phyloP scores from a whole-genome alignment of 2,113 vertebrate species.

The Epinephelus lanceolatus region DNA sequence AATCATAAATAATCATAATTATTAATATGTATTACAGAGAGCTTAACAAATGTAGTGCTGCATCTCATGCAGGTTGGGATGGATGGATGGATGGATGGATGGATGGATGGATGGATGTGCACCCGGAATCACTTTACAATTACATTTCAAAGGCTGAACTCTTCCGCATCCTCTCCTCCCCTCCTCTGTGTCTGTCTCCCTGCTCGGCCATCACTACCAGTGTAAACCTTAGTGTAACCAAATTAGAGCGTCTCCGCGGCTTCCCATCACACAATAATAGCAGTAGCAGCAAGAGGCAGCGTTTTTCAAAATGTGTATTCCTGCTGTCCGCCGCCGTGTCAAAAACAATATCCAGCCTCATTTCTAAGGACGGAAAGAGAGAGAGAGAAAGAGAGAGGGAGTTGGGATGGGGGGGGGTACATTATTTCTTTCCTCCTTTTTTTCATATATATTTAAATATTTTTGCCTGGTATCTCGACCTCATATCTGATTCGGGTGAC shows the following conservation, averaged over 20 bases:
- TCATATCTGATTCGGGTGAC: constrained; percentile 71
- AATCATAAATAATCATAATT: not conserved
- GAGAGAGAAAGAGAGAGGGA: not conserved
- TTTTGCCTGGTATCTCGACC: constrained; percentile 12
- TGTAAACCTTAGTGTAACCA: constrained; percentile 87
- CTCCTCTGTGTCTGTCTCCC: constrained; percentile 62
- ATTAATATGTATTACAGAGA: not conserved
- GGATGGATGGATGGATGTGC: constrained; percentile 15
- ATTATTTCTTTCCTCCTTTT: not conserved
- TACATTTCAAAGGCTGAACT: constrained; percentile 26
- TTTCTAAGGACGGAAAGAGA: constrained; percentile 69
- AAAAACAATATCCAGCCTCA: constrained; percentile 81
- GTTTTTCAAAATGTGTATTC: constrained; percentile 74
- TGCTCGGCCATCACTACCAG: constrained; percentile 55
- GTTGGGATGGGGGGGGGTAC: not conserved
- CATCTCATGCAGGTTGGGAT: not conserved
- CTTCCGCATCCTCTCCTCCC: constrained; percentile 21
- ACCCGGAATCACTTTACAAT: constrained; percentile 41
- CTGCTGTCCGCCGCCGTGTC: constrained; percentile 74
- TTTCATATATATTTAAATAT: constrained; percentile 55
- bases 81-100: not conserved
- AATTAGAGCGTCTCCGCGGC: constrained; percentile 80
- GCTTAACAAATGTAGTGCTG: not conserved
- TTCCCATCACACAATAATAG: constrained; percentile 87
- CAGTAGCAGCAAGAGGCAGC: constrained; percentile 62